Evolutionary conservation across 2,888 invertebrate species (phyloP), one percentile per base, ranked within the genome.

Genomic region (Diloba caeruleocephala): DNA sequence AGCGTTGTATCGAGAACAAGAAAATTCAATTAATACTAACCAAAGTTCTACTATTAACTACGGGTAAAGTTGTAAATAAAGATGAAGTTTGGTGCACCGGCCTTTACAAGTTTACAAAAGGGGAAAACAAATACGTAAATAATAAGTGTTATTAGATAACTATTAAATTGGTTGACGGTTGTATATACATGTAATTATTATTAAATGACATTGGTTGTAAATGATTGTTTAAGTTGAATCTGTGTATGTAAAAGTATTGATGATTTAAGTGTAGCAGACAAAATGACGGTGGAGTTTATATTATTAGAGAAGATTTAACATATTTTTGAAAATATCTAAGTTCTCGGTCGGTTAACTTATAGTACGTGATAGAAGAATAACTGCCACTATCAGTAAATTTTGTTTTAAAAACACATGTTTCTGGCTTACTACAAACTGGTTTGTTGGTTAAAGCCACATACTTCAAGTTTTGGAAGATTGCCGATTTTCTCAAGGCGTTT

Each of bases 121-220:
- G 92, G 90, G 91, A 92, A 92, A 92, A 89, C 84, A 85, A 86
- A 92, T 91, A 92, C 92, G 92, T 92, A 91, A 68, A 36, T 44
- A 87, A 71, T 85, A 87, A 88, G 82, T 79, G 79, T 86, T 85
- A 82, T 71, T 71, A 64, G 68, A 59, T 63, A 64, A 73, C 32
- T 55, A 56, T 52, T 55, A 73, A 46, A 42, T 59, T 65, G 41
- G 31, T 55, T 57, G 43, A 59, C 42, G 34, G 44, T 59, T 65
- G 62, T 70, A 67, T 3, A 72, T 57, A 68, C n/a, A n/a, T n/a
- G n/a, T n/a, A 28, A 19, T 42, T 38, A 48, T 44, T 48, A 41
- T 25, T 45, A 52, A 38, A 50, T 0, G n/a, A 48, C 43, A 59
- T 73, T 44, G 56, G 63, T 71, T 71, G 71, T 69, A 70, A 52